Evolutionary conservation across 2,888 invertebrate genomes (phyloP), one percentile per base, ranked within the genome.

Genomic region (Mystacides longicornis): DNA sequence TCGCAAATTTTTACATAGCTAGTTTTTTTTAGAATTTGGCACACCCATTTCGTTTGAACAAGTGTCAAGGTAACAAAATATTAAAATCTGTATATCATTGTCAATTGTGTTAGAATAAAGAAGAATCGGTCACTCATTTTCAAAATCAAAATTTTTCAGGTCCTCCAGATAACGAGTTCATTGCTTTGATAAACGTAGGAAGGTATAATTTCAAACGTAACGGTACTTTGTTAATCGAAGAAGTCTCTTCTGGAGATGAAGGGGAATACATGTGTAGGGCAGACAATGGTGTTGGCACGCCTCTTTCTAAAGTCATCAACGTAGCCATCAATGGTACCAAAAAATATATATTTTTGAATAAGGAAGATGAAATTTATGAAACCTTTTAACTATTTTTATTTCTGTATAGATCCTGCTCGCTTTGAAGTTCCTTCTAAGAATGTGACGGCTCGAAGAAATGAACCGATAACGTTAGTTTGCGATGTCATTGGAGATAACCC

Each of bases 241-340:
- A 87, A 23, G 87, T 87, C 9, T 79, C 83, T 54, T 82, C 88
- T 5, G 83, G 85, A 65, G 87, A 87, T 63, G 89, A 90, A 68
- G 92, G 93, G 1, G 83, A 86, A 70, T 93, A 92, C 71, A 82
- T 90, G 72, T 93, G 93, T 69, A 83, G 87, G 65, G 88, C 92
- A 1, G 85, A 85, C 64, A 93, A 93, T 67, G 87, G 87, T 20
- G 89, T 93, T 54, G 92, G 92, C 9, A 78, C 85, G 14, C 85
- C 88, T 1, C 79, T 93, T 16, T 86, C 87, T 63, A 93, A 93
- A 79, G 85, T 87, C 54, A 85, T 93, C 64, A 85, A 83, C 65
- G 82, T 91, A 48, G 84, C 86, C 66, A 87, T 91, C 49, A 89
- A 90, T 69, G 90, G 90, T 89, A 74, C 75, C 77, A 63, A 20